Evolutionary conservation across 2,888 invertebrate species (phyloP), one percentile per base, ranked within the genome.

Genomic region (Frankliniella fusca): DNA sequence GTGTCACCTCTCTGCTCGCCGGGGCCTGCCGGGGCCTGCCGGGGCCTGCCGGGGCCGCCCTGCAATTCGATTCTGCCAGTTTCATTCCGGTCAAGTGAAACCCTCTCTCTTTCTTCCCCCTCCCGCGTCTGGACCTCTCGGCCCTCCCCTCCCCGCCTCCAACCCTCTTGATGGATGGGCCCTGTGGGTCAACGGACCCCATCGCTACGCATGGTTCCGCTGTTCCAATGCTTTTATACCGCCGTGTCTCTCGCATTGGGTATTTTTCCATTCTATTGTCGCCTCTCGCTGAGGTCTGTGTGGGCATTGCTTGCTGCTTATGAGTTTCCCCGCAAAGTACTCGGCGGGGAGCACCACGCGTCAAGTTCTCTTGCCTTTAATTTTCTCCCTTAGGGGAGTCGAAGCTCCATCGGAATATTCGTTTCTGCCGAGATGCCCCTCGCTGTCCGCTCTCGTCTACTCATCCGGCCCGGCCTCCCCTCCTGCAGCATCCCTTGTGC

Each of bases 171-270:
- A 88, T 90, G 90, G 90, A 90, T 90, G 88, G 90, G 90, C 88
- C 89, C 90, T 89, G 88, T 89, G 90, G 91, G 90, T 90, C 90
- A 90, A 90, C 90, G 90, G 70, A 76, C 70, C 70, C 70, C 70
- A 23, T 76, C 70, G 70, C 27, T 76, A 27, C 27, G 70, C 23
- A 11, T 76, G 70, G 23, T 27, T 27, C 70, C 23, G 27, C 70
- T 76, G 87, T 86, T 86, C 86, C 86, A 84, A 76, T n/a, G 70
- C 70, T 76, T 76, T 76, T 76, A 76, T 76, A 76, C 12, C 38
- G 38, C 38, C 38, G 38, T 5, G 70, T 11, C 70, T 27, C 38
- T 38, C 27, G 70, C 70, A 23, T 76, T 76, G 70, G 27, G 23
- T 76, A 76, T 76, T 76, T 70, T 27, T 23, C 70, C 70, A 76